phyloP scores from a whole-genome alignment of 2,113 vertebrate genomes.

The Dinomys branickii region DNA sequence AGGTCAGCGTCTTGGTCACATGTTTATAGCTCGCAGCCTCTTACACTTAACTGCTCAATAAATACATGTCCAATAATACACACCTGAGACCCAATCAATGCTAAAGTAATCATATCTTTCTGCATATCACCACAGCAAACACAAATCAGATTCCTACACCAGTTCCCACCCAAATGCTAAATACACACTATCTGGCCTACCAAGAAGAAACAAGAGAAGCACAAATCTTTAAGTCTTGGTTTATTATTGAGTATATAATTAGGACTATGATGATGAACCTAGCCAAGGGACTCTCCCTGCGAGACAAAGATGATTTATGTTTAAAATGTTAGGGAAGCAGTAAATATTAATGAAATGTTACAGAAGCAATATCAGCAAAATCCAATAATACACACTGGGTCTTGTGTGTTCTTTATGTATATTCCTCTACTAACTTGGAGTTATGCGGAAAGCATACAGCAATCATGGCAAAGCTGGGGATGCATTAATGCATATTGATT shows the following conservation, averaged over 20 bases:
- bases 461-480: neutral
- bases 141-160: neutral
- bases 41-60: conserved; percentile 1
- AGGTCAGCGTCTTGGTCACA: neutral
- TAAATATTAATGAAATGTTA: neutral
- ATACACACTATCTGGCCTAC: neutral
- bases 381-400: neutral
- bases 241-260: neutral
- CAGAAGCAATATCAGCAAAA: neutral
- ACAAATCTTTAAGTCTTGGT: neutral
- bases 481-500: neutral
- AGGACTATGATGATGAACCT: neutral
- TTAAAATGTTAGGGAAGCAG: neutral
- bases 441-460: neutral
- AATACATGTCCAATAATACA: neutral
- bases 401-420: neutral
- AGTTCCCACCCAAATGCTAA: neutral
- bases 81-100: neutral
- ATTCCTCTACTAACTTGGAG: neutral
- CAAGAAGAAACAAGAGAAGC: neutral
- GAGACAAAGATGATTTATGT: neutral
- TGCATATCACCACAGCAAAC: neutral
- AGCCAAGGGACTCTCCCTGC: neutral
- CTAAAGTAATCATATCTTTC: neutral
- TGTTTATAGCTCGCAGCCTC: neutral